phyloP scores from a whole-genome alignment of 2,113 vertebrate species.

The Gymnogyps californianus region DNA sequence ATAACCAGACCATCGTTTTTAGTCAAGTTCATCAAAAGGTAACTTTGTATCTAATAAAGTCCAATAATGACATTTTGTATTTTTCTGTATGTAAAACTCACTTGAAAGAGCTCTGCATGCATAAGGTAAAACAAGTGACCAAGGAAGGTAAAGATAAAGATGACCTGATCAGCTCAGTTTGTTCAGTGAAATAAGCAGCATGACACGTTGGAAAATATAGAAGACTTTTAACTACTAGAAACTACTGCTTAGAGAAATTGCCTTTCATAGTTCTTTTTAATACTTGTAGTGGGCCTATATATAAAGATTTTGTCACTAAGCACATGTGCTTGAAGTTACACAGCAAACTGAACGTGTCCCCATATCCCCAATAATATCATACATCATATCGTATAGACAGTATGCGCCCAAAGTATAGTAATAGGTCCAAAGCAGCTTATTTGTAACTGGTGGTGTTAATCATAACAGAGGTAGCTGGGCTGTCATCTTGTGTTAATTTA shows the following conservation, averaged over 20 bases:
- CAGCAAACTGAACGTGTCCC: neutral
- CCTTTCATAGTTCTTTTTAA: neutral
- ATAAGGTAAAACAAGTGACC: neutral
- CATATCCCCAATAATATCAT: neutral
- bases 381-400: neutral
- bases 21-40: conserved; percentile 6
- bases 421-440: neutral
- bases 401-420: neutral
- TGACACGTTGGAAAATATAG: neutral
- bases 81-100: neutral
- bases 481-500: neutral
- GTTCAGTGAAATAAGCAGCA: neutral
- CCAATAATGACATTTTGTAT: neutral
- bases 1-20: neutral
- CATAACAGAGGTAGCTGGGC: neutral
- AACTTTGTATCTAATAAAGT: neutral
- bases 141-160: neutral
- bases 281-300: neutral
- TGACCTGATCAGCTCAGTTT: neutral
- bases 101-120: neutral
- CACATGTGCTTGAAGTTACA: neutral
- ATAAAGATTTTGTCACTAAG: neutral
- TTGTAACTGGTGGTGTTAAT: neutral
- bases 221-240: neutral
- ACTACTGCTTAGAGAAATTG: neutral